phyloP scores from a whole-genome alignment of 2,888 invertebrate genomes.

The Chelonus formosanus region DNA sequence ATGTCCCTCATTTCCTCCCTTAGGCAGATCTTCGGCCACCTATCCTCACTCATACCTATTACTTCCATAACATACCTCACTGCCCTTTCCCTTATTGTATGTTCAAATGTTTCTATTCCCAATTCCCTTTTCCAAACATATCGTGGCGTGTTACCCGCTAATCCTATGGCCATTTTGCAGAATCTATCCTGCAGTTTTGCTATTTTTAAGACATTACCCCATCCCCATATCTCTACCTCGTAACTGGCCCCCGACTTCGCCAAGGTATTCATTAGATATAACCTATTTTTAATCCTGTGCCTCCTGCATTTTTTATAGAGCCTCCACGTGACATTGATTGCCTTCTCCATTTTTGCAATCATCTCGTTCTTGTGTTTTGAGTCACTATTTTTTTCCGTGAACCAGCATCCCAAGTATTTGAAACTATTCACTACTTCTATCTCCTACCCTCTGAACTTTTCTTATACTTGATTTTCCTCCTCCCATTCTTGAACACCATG shows the following conservation, averaged over 20 bases:
- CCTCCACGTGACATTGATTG: no score
- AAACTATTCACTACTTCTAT: not conserved
- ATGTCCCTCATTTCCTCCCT: not conserved
- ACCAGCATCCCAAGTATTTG: not conserved
- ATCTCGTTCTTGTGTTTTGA: no score
- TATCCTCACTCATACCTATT: not conserved
- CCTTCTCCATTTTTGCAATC: no score
- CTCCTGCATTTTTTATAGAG: no score
- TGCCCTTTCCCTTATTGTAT: not conserved
- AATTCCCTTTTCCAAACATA: conserved; percentile 12
- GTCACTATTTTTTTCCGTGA: no score
- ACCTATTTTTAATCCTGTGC: no score
- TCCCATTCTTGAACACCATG: not conserved
- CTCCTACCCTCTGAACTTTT: not conserved
- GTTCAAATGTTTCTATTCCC: not conserved
- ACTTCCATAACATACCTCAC: not conserved
- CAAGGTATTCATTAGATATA: no score
- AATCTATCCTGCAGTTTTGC: not conserved
- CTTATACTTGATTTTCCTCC: not conserved
- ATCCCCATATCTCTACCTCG: conserved; percentile 9
- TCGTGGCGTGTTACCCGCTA: not conserved
- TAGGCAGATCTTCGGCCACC: conserved; percentile 7
- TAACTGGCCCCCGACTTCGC: not conserved
- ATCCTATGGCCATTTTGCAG: not conserved
- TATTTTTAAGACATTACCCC: not conserved